Percentiles rank a stretch among this genome's conserved stretches.
These are phyloP conservation scores for Maccullochella peelii DNA, from an alignment of 2,113 vertebrate species.

Conservation along the genomic window DNA sequence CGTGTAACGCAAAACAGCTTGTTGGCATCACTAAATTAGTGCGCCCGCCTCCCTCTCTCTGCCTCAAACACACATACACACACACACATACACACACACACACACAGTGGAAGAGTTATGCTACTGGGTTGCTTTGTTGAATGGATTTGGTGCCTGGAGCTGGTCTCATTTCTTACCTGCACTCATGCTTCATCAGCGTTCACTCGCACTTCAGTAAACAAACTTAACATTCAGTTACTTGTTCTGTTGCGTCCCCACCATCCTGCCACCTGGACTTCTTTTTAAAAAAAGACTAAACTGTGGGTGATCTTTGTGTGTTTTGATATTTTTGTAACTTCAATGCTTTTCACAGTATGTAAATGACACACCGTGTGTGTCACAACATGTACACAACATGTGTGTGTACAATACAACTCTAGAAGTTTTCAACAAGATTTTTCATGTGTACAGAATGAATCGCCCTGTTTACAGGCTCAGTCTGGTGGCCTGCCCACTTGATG, in stretches of 20 bases:
- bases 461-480: neutral
- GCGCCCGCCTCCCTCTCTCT: conserved; percentile 35
- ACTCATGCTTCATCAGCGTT: conserved; percentile 61
- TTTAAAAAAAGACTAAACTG: neutral
- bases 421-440: conserved; percentile 5
- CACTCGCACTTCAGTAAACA: conserved; percentile 60
- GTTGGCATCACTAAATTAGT: conserved; percentile 70
- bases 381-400: neutral
- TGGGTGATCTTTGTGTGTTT: conserved; percentile 18
- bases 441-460: neutral
- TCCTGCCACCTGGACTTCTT: conserved; percentile 47
- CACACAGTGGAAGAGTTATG: conserved; percentile 43
- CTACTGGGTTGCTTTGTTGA: conserved; percentile 59
- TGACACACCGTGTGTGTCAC: neutral
- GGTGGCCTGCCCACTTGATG: neutral
- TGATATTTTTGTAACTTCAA: neutral
- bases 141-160: conserved; percentile 57
- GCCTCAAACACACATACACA: conserved; percentile 35
- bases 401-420: neutral
- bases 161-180: conserved; percentile 52
- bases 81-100: conserved; percentile 16
- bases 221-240: conserved; percentile 53
- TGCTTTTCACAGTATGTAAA: neutral
- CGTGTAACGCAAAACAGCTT: conserved; percentile 72
- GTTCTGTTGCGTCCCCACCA: conserved; percentile 46